Evolutionary conservation across 2,797 vertebrate genomes (phyloP).

Genomic region (Salarias fasciatus): DNA sequence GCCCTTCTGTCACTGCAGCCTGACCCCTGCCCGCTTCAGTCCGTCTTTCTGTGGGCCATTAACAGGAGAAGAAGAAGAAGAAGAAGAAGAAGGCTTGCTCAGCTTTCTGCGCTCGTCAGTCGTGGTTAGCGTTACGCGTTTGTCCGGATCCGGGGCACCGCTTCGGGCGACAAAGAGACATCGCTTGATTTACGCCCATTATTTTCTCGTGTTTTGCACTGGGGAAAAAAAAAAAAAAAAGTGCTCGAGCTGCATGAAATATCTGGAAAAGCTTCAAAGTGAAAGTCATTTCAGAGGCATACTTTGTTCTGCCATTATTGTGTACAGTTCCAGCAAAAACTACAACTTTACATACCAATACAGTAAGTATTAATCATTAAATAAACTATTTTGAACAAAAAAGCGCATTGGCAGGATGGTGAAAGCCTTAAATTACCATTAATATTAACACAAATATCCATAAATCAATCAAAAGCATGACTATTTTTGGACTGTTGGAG

Average conservation of each 20-base stretch:
- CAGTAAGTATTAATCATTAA: too few relatives aligned
- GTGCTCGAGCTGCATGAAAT: background rate
- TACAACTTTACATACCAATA: too few relatives aligned
- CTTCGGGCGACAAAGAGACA: constrained; percentile 70
- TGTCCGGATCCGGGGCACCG: constrained; percentile 58
- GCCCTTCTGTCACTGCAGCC: constrained; percentile 29
- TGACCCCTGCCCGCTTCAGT: constrained; percentile 56
- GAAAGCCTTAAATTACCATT: too few relatives aligned
- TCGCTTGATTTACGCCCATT: constrained; percentile 64
- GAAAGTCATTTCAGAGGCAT: too few relatives aligned
- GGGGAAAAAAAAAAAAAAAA: constrained; percentile 1
- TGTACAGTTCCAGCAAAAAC: too few relatives aligned
- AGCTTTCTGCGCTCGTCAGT: constrained; percentile 64
- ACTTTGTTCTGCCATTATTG: too few relatives aligned
- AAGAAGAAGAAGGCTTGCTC: constrained; percentile 53
- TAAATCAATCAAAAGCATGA: too few relatives aligned
- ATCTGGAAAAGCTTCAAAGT: background rate
- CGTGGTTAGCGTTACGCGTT: constrained; percentile 70
- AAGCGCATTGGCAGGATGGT: too few relatives aligned
- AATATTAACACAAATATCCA: too few relatives aligned
- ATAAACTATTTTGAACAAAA: too few relatives aligned
- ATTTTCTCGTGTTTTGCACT: constrained; percentile 54
- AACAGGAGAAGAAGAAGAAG: constrained; percentile 48
- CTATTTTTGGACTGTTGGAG: too few relatives aligned
- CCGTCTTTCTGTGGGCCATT: constrained; percentile 39